Conservation (phyloP, 2,113 vertebrate genomes). For the Accipiter virgatus region DNA sequence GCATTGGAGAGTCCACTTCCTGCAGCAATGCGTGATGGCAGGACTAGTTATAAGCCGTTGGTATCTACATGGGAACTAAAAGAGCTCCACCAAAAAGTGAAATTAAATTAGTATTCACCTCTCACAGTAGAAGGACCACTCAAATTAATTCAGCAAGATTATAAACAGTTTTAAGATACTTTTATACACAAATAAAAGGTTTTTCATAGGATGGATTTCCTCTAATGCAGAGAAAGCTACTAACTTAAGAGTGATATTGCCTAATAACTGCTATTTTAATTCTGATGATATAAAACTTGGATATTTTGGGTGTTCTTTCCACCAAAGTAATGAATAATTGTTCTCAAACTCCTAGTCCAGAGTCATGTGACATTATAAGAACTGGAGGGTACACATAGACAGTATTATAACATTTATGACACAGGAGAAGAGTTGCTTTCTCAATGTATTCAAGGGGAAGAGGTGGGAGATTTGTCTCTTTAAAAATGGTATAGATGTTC, state of each 20-base stretch:
- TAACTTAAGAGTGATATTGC: not conserved
- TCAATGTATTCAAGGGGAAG: not conserved
- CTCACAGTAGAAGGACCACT: not conserved
- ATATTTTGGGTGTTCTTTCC: not conserved
- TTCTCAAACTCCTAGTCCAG: not conserved
- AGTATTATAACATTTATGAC: fast-evolving
- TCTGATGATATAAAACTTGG: not conserved
- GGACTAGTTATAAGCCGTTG: not conserved
- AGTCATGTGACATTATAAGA: not conserved
- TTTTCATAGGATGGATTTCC: not conserved
- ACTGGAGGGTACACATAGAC: not conserved
- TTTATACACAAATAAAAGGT: not conserved
- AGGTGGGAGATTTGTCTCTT: not conserved
- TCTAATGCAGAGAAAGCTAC: not conserved
- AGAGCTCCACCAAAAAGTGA: not conserved
- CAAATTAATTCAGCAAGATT: not conserved
- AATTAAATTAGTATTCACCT: not conserved
- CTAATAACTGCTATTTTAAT: not conserved
- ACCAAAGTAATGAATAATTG: not conserved
- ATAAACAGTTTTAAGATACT: not conserved
- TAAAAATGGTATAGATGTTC: not conserved
- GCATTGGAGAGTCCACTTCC: not conserved
- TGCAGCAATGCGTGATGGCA: not conserved
- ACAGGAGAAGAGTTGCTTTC: not conserved
- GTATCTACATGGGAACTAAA: not conserved